Evolutionary conservation across 2,113 vertebrate species (phyloP).

Genomic region (Lagopus muta): DNA sequence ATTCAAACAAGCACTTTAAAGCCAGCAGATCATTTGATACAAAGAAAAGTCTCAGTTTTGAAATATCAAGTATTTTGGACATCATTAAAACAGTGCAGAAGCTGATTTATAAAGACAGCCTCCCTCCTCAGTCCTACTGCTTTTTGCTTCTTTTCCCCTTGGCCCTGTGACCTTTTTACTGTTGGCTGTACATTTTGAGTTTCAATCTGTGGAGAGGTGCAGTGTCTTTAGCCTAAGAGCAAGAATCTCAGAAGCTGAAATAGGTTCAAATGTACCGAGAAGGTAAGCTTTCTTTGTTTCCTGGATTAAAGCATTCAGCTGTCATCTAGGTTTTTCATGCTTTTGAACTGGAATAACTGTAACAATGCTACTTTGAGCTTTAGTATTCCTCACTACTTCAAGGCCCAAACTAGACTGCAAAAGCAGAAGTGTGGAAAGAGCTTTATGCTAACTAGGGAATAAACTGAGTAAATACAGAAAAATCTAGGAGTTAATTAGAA

Average conservation of each 20-base stretch:
- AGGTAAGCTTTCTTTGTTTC: background rate
- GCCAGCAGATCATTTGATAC: background rate
- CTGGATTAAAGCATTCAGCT: background rate
- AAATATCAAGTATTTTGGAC: background rate
- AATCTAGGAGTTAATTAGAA: background rate
- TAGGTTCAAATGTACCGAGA: background rate
- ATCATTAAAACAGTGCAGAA: background rate
- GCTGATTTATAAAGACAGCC: background rate
- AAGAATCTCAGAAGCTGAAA: background rate
- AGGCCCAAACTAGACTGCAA: background rate
- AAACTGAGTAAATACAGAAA: background rate
- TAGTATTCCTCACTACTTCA: background rate
- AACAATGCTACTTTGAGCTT: background rate
- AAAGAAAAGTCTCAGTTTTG: background rate
- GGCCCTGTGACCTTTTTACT: background rate
- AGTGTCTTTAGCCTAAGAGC: background rate
- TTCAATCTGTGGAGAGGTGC: background rate
- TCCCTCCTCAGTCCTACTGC: background rate
- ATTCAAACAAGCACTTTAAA: background rate
- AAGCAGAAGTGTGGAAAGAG: background rate
- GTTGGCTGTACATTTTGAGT: background rate
- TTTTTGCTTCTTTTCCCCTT: background rate
- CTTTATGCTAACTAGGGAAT: background rate
- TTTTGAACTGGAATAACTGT: background rate
- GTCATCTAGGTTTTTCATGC: background rate